Evolutionary conservation across 1,140 invertebrate species (phyloP).

Genomic region (Bursaphelenchus mucronatus): DNA sequence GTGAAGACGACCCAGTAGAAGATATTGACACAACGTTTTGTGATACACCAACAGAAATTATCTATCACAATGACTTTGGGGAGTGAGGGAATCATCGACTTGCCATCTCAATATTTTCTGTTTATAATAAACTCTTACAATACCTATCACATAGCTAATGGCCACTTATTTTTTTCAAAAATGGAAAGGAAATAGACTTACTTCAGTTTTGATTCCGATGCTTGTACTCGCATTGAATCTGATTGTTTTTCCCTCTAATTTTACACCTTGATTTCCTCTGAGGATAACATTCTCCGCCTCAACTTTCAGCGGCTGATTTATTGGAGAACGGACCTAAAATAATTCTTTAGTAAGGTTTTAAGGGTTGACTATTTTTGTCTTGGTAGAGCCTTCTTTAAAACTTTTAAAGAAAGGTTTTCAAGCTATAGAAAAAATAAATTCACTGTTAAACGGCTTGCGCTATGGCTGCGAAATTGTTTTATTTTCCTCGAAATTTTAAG

Average conservation of each 20-base stretch:
- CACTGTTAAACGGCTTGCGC: too few relatives aligned
- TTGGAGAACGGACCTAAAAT: slow-evolving; percentile 43
- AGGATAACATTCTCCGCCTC: slow-evolving; percentile 41
- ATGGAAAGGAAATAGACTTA: not conserved
- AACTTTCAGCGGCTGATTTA: slow-evolving; percentile 43
- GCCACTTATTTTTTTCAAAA: not conserved
- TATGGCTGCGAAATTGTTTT: too few relatives aligned
- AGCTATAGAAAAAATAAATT: too few relatives aligned
- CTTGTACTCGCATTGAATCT: slow-evolving; percentile 45
- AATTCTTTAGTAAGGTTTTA: too few relatives aligned
- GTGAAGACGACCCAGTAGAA: too few relatives aligned
- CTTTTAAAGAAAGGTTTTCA: too few relatives aligned
- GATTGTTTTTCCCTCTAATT: slow-evolving; percentile 35
- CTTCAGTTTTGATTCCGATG: slow-evolving; percentile 43
- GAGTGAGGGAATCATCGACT: too few relatives aligned
- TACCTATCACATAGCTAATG: not conserved
- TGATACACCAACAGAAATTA: too few relatives aligned
- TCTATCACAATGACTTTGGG: too few relatives aligned
- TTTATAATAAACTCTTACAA: not conserved
- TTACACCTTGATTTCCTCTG: slow-evolving; percentile 48
- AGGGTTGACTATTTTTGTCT: not conserved
- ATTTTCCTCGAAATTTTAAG: not conserved
- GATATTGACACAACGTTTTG: too few relatives aligned
- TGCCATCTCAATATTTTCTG: too few relatives aligned
- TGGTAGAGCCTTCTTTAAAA: too few relatives aligned